Base-by-base conservation (phyloP, 1,140 invertebrate genomes). In the Drepana arcuata region DNA sequence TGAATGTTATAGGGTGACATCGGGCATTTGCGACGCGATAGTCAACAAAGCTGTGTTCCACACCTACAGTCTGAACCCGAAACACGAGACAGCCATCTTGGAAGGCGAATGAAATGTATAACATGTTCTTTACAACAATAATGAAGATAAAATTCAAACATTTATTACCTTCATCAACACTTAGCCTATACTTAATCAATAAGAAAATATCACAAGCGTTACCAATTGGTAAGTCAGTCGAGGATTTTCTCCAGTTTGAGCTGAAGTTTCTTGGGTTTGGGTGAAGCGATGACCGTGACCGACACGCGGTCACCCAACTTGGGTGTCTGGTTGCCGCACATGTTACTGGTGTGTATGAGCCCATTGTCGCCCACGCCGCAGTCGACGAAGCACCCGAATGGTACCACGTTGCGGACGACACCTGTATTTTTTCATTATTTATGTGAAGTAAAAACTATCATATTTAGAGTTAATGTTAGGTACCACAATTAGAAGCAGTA, bases 351-450 rank as follows among this genome's bases (percentile, higher is more conserved):
- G 45, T 94, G 94, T 26, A 96, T 88, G 11, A 97, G 83, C 0
- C 91, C 95, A 75, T 91, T 86, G 25, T 67, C 86, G 2, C 88
- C 91, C 0, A 96, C 89, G 0, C 95, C 95, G 44, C 95, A 89
- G 68, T 97, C 95, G 2, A 97, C 91, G 77, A 97, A 98, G 24
- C 90, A 89, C 9, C 95, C 95, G 75, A 97, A 97, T 47, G 93
- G 89, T 0, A 94, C 95, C 0, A 94, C 89, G 73, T 97, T 98
- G 2, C 85, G 86, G 0, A 95, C 89, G 1, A 88, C 85, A 11
- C 93, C 92, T 54, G 84, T 86, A 43, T 93, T 9, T 16, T 18
- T n/a, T n/a, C n/a, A n/a, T n/a, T n/a, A n/a, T n/a, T n/a, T n/a
- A n/a, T n/a, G n/a, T n/a, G n/a, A n/a, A n/a, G n/a, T n/a, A n/a